Conservation (phyloP, 1,140 invertebrate genomes). For the Drosophila teissieri region DNA sequence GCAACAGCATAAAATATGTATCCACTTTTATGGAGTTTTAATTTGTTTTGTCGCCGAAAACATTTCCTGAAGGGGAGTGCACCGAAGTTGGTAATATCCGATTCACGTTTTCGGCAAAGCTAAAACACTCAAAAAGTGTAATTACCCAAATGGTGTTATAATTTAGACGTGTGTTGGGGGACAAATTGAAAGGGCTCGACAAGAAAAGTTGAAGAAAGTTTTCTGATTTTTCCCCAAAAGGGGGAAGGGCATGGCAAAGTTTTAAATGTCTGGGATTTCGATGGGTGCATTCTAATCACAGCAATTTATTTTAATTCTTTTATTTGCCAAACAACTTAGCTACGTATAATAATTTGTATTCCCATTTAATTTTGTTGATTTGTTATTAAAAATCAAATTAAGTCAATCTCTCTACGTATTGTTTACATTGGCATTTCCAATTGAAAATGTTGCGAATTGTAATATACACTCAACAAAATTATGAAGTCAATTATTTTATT, state of each 20-base stretch:
- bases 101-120: constrained; percentile 58
- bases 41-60: constrained; percentile 81
- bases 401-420: constrained; percentile 2
- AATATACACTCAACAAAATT: no score
- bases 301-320: not conserved
- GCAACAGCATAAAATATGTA: constrained; percentile 73
- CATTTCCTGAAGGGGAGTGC: constrained; percentile 33
- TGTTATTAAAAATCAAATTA: not conserved
- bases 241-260: constrained; percentile 15
- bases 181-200: constrained; percentile 47
- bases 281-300: constrained; percentile 1
- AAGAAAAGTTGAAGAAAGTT: constrained; percentile 53
- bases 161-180: constrained; percentile 61
- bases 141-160: constrained; percentile 81
- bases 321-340: not conserved
- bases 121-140: constrained; percentile 79
- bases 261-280: constrained; percentile 15
- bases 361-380: constrained; percentile 25
- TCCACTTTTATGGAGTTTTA: constrained; percentile 81
- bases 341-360: not conserved
- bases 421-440: not conserved
- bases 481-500: no score
- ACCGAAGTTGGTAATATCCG: constrained; percentile 59
- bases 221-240: constrained; percentile 26
- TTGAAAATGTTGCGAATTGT: not conserved